Base-by-base conservation (phyloP, 2,797 vertebrate species). In the Dendrocincla fuliginosa region DNA sequence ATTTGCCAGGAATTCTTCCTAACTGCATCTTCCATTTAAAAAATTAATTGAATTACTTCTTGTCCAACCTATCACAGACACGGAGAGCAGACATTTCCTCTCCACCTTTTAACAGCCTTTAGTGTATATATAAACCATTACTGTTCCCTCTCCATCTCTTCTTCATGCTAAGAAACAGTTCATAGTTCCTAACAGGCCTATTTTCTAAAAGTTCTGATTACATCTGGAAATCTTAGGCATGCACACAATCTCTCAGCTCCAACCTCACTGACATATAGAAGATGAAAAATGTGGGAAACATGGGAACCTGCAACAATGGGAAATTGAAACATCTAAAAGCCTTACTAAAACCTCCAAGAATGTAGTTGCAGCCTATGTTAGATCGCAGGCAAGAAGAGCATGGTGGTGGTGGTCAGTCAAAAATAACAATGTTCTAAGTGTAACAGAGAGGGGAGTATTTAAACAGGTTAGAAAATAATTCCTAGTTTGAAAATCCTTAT, bases 271-370 rank as follows among this genome's bases (percentile, higher is more conserved):
- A 33, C 2, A 13, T 37, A 46, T 2, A 68, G 32, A 80, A 49
- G 22, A 57, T 53, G 24, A 78, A 49, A n/a, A 59, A 46, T 32
- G 42, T 18, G 25, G 44, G 41, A 70, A 73, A 53, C 32, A 15
- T 5, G 13, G 28, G 19, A 61, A 69, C 24, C 35, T 41, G 25
- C 52, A 56, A 49, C 24, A 60, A 10, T 0, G 0, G n/a, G 17
- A 81, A 79, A 41, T 23, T 16, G 3, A 27, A 28, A 50, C 44
- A 56, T 15, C 30, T 33, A 56, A 84, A 64, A 81, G 61, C 39
- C 17, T 30, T 41, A 52, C 25, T 23, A 56, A 80, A 81, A 68
- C 37, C 14, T 70, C 41, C 47, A 55, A 65, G 30, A 35, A 44
- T 5, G 25, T 3, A 32, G n/a, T 3, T 75, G 35, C 14, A 84